These are phyloP conservation scores for Megastigmus dorsalis DNA, from an alignment of 2,888 invertebrate genomes.

Conservation along the genomic window DNA sequence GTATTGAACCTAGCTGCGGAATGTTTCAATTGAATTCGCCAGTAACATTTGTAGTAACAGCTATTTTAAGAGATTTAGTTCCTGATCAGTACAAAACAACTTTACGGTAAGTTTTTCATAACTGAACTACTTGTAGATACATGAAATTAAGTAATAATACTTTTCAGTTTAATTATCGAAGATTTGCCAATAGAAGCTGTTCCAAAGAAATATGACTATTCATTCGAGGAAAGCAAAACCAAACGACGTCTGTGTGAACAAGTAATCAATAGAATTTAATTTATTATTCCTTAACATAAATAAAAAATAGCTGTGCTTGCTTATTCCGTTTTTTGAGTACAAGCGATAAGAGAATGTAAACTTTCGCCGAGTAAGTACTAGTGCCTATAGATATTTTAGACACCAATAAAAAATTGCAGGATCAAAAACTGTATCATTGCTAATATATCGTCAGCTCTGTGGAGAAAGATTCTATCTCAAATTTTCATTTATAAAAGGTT, in stretches of 20 bases:
- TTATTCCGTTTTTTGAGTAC: no score
- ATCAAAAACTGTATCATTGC: no score
- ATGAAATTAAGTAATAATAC: slow-evolving; percentile 20
- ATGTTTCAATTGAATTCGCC: slow-evolving; percentile 63
- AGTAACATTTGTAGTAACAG: slow-evolving; percentile 65
- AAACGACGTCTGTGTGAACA: slow-evolving; percentile 57
- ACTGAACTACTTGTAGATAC: neutral
- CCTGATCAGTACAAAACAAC: slow-evolving; percentile 66
- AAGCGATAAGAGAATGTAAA: no score
- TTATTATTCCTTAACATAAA: neutral
- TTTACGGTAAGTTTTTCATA: slow-evolving; percentile 68
- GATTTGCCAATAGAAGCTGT: slow-evolving; percentile 71
- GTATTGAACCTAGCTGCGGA: slow-evolving; percentile 61
- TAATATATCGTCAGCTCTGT: no score
- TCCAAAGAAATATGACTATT: slow-evolving; percentile 56
- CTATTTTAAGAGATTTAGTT: slow-evolving; percentile 57
- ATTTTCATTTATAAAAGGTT: no score
- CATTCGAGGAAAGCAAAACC: slow-evolving; percentile 51
- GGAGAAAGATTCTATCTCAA: no score
- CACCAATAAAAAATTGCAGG: no score
- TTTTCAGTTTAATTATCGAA: slow-evolving; percentile 68
- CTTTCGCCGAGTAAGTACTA: no score
- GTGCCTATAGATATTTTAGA: no score
- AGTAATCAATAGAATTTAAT: slow-evolving; percentile 50
- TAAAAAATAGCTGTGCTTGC: no score